A percentile compares a stretch with the other conserved stretches of the same genome.
phyloP scores from a whole-genome alignment of 1,140 invertebrate genomes.

The Drosophila watanabei region DNA sequence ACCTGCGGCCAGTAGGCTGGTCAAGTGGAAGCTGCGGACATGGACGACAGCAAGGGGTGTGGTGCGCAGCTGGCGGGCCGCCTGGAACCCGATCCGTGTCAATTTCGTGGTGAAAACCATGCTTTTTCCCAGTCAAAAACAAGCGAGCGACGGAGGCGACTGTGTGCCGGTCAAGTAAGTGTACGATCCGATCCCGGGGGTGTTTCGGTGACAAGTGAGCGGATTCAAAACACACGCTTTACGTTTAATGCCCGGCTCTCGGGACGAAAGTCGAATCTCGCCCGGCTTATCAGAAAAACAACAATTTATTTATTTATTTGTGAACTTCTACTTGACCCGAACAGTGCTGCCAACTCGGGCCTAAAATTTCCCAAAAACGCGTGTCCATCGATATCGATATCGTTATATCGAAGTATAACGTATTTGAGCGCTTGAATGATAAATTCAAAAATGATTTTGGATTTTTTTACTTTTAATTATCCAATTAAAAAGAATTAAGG shows the following conservation, averaged over 20 bases:
- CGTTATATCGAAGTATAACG: not conserved
- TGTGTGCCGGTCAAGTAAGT: constrained; percentile 12
- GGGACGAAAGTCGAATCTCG: constrained; percentile 48
- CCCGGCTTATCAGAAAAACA: constrained; percentile 65
- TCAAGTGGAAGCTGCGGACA: constrained; percentile 64
- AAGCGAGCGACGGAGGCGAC: constrained; percentile 4
- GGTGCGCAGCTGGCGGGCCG: constrained; percentile 47
- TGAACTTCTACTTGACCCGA: constrained; percentile 69
- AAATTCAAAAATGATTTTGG: not conserved
- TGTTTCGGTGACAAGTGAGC: constrained; percentile 69
- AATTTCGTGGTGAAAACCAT: constrained; percentile 79
- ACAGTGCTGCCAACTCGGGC: not conserved
- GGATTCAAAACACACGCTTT: constrained; percentile 25
- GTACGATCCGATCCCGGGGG: constrained; percentile 28
- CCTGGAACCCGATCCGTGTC: constrained; percentile 59
- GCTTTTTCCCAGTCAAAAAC: constrained; percentile 31
- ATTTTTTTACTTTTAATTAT: not conserved
- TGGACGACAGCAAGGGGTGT: constrained; percentile 34
- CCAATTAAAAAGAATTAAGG: too few species aligned
- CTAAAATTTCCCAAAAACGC: too few species aligned
- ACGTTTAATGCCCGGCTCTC: constrained; percentile 56
- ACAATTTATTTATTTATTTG: constrained; percentile 56
- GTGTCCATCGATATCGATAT: not conserved
- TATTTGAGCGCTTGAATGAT: not conserved
- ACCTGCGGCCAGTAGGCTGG: constrained; percentile 62